Evolutionary conservation across 2,797 vertebrate genomes (phyloP).

Genomic region (Sardinella longiceps): DNA sequence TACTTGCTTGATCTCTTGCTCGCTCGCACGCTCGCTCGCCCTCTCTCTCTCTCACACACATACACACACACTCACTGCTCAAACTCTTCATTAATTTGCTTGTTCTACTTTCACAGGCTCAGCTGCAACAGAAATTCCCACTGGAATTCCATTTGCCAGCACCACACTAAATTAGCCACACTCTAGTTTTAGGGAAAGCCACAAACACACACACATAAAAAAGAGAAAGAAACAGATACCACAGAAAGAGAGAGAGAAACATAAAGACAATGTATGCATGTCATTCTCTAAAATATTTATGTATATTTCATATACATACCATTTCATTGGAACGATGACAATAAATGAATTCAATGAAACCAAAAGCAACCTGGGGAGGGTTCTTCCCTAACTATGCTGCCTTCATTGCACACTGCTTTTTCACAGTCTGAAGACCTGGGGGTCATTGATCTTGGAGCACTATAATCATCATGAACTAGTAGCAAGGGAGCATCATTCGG

Average conservation of each 20-base stretch:
- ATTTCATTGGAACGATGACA: constrained; percentile 20
- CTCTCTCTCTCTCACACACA: neutral
- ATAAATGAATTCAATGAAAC: constrained; percentile 16
- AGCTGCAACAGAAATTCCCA: constrained; percentile 42
- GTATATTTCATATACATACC: constrained; percentile 27
- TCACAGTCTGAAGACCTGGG: neutral
- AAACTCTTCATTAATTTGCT: constrained; percentile 39
- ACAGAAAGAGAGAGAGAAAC: constrained; percentile 64
- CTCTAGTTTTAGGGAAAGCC: constrained; percentile 35
- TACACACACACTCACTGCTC: constrained; percentile 2
- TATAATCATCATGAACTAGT: neutral
- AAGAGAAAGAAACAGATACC: constrained; percentile 28
- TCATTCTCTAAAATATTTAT: constrained; percentile 28
- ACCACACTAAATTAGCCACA: constrained; percentile 44
- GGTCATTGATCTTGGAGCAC: neutral
- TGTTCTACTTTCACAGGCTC: constrained; percentile 49
- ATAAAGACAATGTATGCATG: constrained; percentile 68
- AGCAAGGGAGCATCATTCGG: constrained; percentile 3
- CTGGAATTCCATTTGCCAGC: constrained; percentile 46
- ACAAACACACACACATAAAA: constrained; percentile 44
- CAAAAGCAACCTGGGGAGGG: neutral
- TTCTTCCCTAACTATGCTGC: neutral
- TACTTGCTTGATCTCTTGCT: neutral
- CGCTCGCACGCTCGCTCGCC: neutral
- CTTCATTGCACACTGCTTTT: neutral